These are phyloP conservation scores for Drosophila virilis DNA, from an alignment of 1,140 invertebrate species.

Conservation along the genomic window DNA sequence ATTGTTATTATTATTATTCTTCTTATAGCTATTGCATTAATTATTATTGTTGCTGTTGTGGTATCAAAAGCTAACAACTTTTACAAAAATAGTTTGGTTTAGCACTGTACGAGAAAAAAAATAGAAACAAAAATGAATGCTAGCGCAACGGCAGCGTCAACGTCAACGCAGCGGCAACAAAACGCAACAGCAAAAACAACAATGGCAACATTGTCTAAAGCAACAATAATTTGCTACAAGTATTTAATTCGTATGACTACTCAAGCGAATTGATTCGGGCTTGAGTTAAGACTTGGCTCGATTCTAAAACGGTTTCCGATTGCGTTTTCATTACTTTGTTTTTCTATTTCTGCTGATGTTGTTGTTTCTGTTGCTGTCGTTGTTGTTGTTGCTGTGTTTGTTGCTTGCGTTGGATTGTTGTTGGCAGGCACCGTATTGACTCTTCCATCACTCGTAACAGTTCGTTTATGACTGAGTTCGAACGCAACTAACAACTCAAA, in stretches of 20 bases:
- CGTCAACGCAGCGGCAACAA: constrained; percentile 3
- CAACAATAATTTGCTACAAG: constrained; percentile 22
- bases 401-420: constrained; percentile 22
- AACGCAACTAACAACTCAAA: constrained; percentile 66
- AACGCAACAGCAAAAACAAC: constrained; percentile 3
- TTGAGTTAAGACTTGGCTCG: constrained; percentile 28
- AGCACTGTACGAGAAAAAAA: constrained; percentile 45
- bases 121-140: constrained; percentile 12
- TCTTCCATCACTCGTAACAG: constrained; percentile 74
- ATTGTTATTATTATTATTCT: constrained; percentile 20
- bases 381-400: constrained; percentile 18
- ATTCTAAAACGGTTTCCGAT: constrained; percentile 11
- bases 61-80: constrained; percentile 39
- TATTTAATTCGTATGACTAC: constrained; percentile 29
- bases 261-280: constrained; percentile 14
- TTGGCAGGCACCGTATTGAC: constrained; percentile 55
- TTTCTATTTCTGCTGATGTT: constrained; percentile 27
- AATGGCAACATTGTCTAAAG: constrained; percentile 18
- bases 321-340: constrained; percentile 10
- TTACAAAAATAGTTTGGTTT: constrained; percentile 47
- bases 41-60: constrained; percentile 19
- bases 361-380: background rate
- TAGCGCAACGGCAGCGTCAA: constrained; percentile 3
- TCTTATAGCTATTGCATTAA: constrained; percentile 12
- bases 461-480: constrained; percentile 72